Percentiles rank a stretch among this genome's conserved stretches.
These are phyloP conservation scores for Eriocheir sinensis DNA, from an alignment of 1,140 invertebrate species.

Conservation along the genomic window DNA sequence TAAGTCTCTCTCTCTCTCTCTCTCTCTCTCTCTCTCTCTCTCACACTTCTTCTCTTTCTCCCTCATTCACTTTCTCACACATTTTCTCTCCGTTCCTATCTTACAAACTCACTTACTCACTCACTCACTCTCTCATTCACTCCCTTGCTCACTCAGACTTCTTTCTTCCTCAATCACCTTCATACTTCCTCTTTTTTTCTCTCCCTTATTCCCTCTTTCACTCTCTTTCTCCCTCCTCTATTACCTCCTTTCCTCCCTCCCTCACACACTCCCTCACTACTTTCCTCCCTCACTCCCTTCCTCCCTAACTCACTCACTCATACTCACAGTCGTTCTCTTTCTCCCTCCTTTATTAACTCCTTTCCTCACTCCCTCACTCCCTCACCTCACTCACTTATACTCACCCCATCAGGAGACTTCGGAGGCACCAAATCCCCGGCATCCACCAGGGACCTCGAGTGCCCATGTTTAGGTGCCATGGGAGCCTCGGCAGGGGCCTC, in stretches of 20 bases:
- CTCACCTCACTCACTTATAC: neutral
- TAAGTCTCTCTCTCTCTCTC: neutral
- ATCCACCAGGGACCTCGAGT: conserved; percentile 73
- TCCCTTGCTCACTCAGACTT: neutral
- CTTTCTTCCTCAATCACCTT: too few species aligned
- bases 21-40: neutral
- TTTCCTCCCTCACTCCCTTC: too few species aligned
- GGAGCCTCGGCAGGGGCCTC: conserved; percentile 37
- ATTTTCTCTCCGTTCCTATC: neutral
- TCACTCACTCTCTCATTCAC: neutral
- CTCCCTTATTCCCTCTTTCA: too few species aligned
- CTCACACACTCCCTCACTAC: too few species aligned
- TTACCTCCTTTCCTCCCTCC: too few species aligned
- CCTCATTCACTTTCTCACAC: neutral
- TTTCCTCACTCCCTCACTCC: too few species aligned
- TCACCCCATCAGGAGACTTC: conserved; percentile 63
- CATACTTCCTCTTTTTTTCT: too few species aligned
- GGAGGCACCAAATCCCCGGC: conserved; percentile 53
- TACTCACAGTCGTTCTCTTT: too few species aligned
- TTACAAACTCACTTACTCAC: neutral
- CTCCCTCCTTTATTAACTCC: too few species aligned
- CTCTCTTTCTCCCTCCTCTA: too few species aligned
- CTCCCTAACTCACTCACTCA: too few species aligned
- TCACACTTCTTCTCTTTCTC: neutral
- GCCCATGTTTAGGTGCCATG: conserved; percentile 65